Base-by-base conservation (phyloP, 2,888 invertebrate species). In the Metalampra italica region DNA sequence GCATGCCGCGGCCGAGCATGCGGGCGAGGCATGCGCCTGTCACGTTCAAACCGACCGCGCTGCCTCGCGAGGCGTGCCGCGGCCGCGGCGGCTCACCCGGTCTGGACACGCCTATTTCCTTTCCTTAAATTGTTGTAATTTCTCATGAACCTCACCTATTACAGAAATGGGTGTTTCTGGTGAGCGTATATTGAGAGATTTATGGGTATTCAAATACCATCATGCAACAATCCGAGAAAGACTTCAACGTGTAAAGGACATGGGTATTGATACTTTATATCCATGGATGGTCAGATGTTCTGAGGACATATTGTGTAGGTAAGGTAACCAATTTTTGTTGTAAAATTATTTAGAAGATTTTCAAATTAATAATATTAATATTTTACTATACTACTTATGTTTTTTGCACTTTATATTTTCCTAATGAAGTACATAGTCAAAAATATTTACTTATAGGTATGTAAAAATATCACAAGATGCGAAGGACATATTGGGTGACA, bases 261-360 rank as follows among this genome's bases (percentile, higher is more conserved):
- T 87, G 52, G 91, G 91, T 45, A 75, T 88, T 48, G 89, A 78
- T 32, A 71, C 80, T 53, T 75, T 92, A 9, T 92, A 91, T 77
- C 92, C 93, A 3, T 93, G 93, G 93, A 92, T 93, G 92, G 91
- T 93, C 32, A 79, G 92, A 55, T 92, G 92, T 66, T 82, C 91
- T 14, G 90, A 91, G 57, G 71, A 82, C 15, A 84, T 90, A 60
- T 71, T 92, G 38, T 78, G 90, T 54, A 92, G 90, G 93, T 92
- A 75, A 13, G 43, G 32, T 9, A 9, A 40, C 9, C 13, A n/a
- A n/a, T 12, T 8, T 14, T 2, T 39, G 38, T 22, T 22, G 2
- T 22, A 3, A n/a, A 22, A 22, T 22, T 22, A 22, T 22, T 22
- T 22, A 22, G 3, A 22, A 22, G 5, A 22, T 3, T 22, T 22